Evolutionary conservation across 2,888 invertebrate species (phyloP).

Genomic region (Agriotes lineatus): DNA sequence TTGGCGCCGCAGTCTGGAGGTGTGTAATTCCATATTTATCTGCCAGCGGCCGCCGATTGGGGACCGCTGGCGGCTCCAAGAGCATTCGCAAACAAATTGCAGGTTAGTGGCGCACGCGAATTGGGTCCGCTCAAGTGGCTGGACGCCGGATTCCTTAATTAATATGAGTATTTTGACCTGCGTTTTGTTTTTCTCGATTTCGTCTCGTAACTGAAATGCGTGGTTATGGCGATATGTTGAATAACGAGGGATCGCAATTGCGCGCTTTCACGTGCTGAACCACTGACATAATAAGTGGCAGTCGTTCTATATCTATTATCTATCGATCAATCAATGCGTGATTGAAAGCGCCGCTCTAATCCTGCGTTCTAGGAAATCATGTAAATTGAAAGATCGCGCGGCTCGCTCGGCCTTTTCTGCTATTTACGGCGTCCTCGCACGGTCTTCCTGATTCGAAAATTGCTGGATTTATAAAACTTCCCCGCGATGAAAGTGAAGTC

Average conservation of each 20-base stretch:
- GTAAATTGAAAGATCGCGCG: conserved; percentile 14
- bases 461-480: too few species aligned
- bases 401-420: background rate
- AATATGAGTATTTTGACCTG: conserved; percentile 28
- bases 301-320: conserved; percentile 28
- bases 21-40: conserved; percentile 51
- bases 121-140: conserved; percentile 35
- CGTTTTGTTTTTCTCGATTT: conserved; percentile 11
- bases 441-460: too few species aligned
- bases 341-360: conserved; percentile 20
- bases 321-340: conserved; percentile 26
- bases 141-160: conserved; percentile 33
- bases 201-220: conserved; percentile 13
- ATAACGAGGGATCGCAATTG: background rate
- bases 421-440: background rate
- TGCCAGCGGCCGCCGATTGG: conserved; percentile 11
- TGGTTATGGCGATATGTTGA: background rate
- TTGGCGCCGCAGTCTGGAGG: conserved; percentile 49
- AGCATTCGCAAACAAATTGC: conserved; percentile 43
- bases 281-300: conserved; percentile 32
- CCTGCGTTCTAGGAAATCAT: conserved; percentile 13
- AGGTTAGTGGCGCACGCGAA: conserved; percentile 47
- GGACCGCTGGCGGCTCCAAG: conserved; percentile 24
- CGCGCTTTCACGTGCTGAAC: conserved; percentile 26
- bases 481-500: too few species aligned